Evolutionary conservation across 2,797 vertebrate species (phyloP), one percentile per base, ranked within the genome.

Genomic region (Oryzias sinensis): DNA sequence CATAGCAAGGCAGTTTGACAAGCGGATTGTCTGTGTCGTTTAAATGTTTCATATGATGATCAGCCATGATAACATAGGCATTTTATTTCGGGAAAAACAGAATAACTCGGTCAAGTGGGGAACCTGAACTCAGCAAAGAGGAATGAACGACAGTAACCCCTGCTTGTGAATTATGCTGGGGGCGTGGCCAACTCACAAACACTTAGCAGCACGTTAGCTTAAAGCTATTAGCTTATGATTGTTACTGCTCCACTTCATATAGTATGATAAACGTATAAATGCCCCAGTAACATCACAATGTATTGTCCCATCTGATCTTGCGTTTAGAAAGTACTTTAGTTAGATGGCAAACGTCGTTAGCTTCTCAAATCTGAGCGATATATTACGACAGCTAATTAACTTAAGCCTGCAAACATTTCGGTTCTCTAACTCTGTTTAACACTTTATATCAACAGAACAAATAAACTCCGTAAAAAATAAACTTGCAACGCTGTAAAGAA

Each of bases 101-200:
- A 33, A 29, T 6, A 53, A 51, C 20, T 50, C 49, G 56, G 73
- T 72, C 51, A 84, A 54, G 5, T 49, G 50, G 61, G 70, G 60
- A 14, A 14, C 6, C 0, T 85, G 84, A 86, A 88, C 82, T 60
- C 63, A 18, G 4, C 5, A 4, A 44, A 56, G 81, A 76, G 75
- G 81, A 85, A 87, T 86, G 90, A 77, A 80, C 92, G 80, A 41
- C 13, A 90, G 86, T 93, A 92, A 92, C 92, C 92, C 48, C 61
- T 2, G 73, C 72, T 45, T 63, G 43, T 43, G 14, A 43, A 48
- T 62, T 47, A 59, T 59, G 60, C 52, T 53, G 89, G 87, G 85
- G 91, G 89, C 88, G 89, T 89, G 88, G 77, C 77, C 42, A 70
- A 11, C 40, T 48, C 25, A 5, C 44, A 51, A 66, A 44, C 56